phyloP scores from a whole-genome alignment of 30 jellyfish, hydroid and myxozoan species.

The Cassiopea andromeda region DNA sequence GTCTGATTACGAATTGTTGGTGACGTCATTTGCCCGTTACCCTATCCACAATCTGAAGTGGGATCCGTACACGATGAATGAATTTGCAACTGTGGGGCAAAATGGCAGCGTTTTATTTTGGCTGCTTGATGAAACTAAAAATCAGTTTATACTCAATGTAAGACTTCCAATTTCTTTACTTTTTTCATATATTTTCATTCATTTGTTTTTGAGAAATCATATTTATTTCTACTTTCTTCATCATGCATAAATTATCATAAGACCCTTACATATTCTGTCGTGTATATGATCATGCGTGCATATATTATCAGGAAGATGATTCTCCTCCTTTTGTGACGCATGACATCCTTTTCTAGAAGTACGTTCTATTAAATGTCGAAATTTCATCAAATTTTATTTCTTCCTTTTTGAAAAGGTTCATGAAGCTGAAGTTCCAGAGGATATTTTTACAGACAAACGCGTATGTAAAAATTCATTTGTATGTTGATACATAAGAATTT shows the following conservation, averaged over 20 bases:
- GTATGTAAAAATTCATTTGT: background rate
- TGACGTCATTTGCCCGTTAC: constrained; percentile 65
- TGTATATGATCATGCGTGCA: no score
- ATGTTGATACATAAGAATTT: no score
- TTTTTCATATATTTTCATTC: background rate
- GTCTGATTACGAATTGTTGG: constrained; percentile 57
- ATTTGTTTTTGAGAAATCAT: no score
- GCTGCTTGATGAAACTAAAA: constrained; percentile 80
- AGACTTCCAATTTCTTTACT: background rate
- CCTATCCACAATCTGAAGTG: constrained; percentile 83
- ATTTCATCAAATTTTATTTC: no score
- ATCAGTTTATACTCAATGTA: constrained; percentile 60
- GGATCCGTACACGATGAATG: constrained; percentile 93
- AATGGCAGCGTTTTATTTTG: constrained; percentile 84
- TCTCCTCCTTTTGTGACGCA: no score
- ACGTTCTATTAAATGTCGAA: no score
- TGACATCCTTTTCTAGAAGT: no score
- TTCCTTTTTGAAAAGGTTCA: constrained; percentile 44
- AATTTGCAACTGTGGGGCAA: constrained; percentile 90
- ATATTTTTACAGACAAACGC: constrained; percentile 44
- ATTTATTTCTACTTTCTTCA: no score
- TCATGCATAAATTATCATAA: no score
- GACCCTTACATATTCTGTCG: no score
- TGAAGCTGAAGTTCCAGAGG: constrained; percentile 78
- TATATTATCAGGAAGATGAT: no score